Conservation (phyloP, 2,113 vertebrate species). For the Saguinus imperator region DNA sequence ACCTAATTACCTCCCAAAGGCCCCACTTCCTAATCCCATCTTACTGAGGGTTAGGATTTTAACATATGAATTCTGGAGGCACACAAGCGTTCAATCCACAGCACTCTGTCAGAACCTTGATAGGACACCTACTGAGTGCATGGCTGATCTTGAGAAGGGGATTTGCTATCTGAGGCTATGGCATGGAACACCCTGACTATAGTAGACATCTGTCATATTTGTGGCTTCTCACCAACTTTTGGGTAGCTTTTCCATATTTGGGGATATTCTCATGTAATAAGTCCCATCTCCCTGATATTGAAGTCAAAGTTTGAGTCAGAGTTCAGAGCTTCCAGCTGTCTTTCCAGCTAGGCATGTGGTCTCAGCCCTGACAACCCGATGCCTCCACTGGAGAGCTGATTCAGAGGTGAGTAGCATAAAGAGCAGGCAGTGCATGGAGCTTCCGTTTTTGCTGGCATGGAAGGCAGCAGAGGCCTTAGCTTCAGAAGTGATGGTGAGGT, state of each 20-base stretch:
- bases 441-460: not conserved
- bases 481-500: not conserved
- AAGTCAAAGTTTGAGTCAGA: not conserved
- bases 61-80: not conserved
- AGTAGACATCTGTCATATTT: not conserved
- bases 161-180: not conserved
- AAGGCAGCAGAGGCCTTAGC: not conserved
- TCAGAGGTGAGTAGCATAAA: not conserved
- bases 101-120: not conserved
- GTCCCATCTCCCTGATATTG: not conserved
- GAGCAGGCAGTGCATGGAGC: not conserved
- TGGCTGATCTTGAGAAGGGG: not conserved
- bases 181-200: not conserved
- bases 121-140: not conserved
- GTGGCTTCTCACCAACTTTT: not conserved
- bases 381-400: not conserved
- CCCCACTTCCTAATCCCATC: not conserved
- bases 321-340: not conserved
- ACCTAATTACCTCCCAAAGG: not conserved
- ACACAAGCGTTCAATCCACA: not conserved
- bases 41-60: not conserved
- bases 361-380: not conserved
- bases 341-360: not conserved
- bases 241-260: not conserved
- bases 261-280: not conserved